Evolutionary conservation across 1,140 invertebrate species (phyloP), one percentile per base, ranked within the genome.

Genomic region (Thrips palmi): DNA sequence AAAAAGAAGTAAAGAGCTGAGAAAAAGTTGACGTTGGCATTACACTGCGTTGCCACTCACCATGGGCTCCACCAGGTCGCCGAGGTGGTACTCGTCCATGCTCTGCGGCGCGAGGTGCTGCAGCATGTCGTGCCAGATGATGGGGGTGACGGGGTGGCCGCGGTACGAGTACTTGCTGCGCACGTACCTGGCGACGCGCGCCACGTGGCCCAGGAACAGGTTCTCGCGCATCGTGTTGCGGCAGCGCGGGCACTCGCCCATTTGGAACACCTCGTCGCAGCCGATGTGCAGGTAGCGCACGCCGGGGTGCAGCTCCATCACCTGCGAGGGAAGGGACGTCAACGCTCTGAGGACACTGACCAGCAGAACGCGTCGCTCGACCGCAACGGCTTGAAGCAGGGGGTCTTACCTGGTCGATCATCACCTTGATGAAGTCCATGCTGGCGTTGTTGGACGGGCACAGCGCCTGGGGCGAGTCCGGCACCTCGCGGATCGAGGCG

Each of bases 81-180:
- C 71, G n/a, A 84, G 60, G n/a, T 71, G 68, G 49, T 68, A 72
- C 33, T 68, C 69, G 54, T 70, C 59, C 54, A 81, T 66, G 48
- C 65, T 59, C 37, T 66, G 61, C 44, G 68, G 56, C n/a, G 70
- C 67, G 46, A 87, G 71, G 24, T 73, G 65, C 18, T 85, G 62
- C 23, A 94, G 52, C 84, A 96, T 93, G 54, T 97, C 92, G 51
- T 96, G 88, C 92, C 92, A 96, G 46, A 96, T 79, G 6, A 97
- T 71, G 7, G 82, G 67, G 22, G 65, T 71, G 14, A 85, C 59
- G n/a, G n/a, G n/a, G n/a, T n/a, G n/a, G n/a, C n/a, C n/a, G n/a
- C n/a, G n/a, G 2, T 64, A 58, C 0, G 74, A 67, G 56, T 69
- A 74, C 3, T 65, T 64, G 12, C 65, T 59, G 35, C 68, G 68